Evolutionary conservation across 1,140 invertebrate genomes (phyloP).

Genomic region (Cyclina sinensis): DNA sequence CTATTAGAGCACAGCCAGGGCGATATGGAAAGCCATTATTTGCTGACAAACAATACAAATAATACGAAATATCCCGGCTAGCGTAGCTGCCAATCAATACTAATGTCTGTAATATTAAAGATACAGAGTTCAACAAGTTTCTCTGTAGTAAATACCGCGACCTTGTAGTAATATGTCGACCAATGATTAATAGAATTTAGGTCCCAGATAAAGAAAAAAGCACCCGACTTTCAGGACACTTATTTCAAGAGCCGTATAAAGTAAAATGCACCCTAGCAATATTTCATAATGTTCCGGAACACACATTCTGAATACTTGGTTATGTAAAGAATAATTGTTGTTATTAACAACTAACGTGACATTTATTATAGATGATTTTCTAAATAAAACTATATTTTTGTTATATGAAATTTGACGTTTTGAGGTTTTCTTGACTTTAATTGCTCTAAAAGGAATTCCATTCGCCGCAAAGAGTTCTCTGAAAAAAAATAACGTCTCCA

Average conservation of each 20-base stretch:
- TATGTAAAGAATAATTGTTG: too few species aligned
- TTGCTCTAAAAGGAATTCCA: too few species aligned
- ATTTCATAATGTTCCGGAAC: background rate
- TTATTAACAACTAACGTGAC: too few species aligned
- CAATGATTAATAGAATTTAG: background rate
- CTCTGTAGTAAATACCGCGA: slow-evolving; percentile 1
- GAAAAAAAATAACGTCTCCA: too few species aligned
- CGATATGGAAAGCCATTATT: slow-evolving; percentile 11
- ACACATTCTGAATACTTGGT: background rate
- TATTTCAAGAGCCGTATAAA: background rate
- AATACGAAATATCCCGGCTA: background rate
- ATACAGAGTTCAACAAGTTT: background rate
- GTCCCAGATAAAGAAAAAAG: slow-evolving; percentile 10
- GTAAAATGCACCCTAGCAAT: background rate
- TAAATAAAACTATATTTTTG: too few species aligned
- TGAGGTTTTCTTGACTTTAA: too few species aligned
- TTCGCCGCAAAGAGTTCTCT: too few species aligned
- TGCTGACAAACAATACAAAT: slow-evolving; percentile 15
- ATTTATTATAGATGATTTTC: too few species aligned
- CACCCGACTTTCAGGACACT: background rate
- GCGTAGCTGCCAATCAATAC: background rate
- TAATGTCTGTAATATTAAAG: background rate
- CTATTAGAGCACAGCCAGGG: background rate
- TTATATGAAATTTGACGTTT: too few species aligned
- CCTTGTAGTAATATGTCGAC: background rate